phyloP scores from a whole-genome alignment of 2,113 vertebrate species.

The Corythornis vintsioides region DNA sequence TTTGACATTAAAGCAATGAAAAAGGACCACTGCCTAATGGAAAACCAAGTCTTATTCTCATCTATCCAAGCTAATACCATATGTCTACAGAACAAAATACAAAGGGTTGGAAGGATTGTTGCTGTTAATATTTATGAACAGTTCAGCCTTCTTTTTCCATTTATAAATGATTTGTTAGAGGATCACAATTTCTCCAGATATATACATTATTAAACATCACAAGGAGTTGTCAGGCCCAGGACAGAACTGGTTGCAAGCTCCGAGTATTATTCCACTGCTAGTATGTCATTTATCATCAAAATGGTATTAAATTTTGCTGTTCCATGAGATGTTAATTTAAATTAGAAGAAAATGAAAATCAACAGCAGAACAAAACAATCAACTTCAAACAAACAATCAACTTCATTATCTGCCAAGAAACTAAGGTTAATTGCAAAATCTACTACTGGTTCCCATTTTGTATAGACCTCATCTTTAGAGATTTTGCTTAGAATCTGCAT shows the following conservation, averaged over 20 bases:
- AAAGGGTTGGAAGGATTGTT: background rate
- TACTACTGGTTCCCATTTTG: background rate
- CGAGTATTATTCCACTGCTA: background rate
- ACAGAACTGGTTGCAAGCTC: background rate
- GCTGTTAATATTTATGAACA: slow-evolving; percentile 14
- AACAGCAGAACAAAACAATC: background rate
- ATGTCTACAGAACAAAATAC: background rate
- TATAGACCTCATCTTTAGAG: background rate
- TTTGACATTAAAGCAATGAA: background rate
- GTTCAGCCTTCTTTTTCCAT: slow-evolving; percentile 26
- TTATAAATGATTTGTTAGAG: slow-evolving; percentile 47
- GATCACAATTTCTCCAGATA: slow-evolving; percentile 15
- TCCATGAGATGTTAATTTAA: slow-evolving; percentile 41
- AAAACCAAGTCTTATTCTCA: background rate
- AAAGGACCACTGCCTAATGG: background rate
- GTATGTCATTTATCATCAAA: slow-evolving; percentile 48
- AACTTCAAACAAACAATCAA: background rate
- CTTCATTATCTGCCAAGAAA: slow-evolving; percentile 22
- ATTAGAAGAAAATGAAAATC: slow-evolving; percentile 49
- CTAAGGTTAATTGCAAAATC: background rate
- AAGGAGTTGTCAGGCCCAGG: background rate
- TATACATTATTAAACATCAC: slow-evolving; percentile 25
- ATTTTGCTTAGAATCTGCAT: background rate
- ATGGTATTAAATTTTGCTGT: slow-evolving; percentile 54
- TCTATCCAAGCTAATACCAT: background rate